A percentile compares a stretch with the other conserved stretches of the same genome.
These are phyloP conservation scores for Myanophis thanlyinensis DNA, from an alignment of 2,113 vertebrate species.

Conservation along the genomic window DNA sequence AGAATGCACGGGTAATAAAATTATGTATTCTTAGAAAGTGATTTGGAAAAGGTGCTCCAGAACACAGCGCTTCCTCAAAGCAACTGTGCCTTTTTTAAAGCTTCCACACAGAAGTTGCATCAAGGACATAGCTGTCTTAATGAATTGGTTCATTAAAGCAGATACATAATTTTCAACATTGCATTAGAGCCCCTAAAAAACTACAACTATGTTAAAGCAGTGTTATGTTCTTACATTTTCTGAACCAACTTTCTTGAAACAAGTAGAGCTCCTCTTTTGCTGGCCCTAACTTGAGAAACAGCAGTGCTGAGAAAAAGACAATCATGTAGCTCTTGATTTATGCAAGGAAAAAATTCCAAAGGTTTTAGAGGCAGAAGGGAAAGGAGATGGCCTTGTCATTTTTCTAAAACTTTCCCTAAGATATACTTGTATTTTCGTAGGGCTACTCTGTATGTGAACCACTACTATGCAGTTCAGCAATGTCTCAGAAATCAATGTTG, in stretches of 20 bases:
- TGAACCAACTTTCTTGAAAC: background rate
- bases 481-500: background rate
- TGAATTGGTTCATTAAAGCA: background rate
- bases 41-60: background rate
- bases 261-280: background rate
- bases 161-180: background rate
- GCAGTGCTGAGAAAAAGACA: background rate
- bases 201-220: background rate
- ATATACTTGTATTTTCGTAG: background rate
- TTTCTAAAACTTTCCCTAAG: background rate
- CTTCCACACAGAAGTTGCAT: background rate
- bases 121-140: background rate
- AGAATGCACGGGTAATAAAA: background rate
- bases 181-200: background rate
- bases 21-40: background rate
- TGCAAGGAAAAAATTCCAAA: background rate
- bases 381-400: background rate
- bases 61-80: background rate
- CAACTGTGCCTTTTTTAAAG: background rate
- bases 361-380: background rate
- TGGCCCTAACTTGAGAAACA: background rate
- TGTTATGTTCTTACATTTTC: background rate
- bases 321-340: background rate
- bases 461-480: background rate
- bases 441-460: background rate